phyloP scores from a whole-genome alignment of 2,797 vertebrate species.

The Falco naumanni region DNA sequence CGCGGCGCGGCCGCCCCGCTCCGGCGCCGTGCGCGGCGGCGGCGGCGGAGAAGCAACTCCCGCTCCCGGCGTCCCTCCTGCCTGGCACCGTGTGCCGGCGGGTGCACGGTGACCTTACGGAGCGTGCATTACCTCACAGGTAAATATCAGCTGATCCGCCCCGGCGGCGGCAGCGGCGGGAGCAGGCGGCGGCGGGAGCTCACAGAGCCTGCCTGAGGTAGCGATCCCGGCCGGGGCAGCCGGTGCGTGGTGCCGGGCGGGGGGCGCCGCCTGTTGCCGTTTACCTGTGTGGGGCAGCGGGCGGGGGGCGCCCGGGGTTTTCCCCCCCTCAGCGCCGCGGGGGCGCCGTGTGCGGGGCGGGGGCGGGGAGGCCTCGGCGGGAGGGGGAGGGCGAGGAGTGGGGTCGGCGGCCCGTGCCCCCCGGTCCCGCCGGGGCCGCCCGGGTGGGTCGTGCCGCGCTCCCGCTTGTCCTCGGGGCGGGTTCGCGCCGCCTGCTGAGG shows the following conservation, averaged over 20 bases:
- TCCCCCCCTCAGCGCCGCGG: not conserved
- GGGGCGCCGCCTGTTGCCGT: constrained; percentile 18
- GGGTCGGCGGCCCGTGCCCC: too few species aligned
- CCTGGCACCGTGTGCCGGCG: constrained; percentile 8
- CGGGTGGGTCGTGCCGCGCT: not conserved
- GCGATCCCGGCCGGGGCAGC: not conserved
- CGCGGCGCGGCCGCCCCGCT: constrained; percentile 72
- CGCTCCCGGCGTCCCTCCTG: constrained; percentile 65
- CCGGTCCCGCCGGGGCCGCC: not conserved
- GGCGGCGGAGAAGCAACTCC: not conserved
- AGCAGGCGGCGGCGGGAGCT: not conserved
- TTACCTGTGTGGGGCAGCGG: not conserved
- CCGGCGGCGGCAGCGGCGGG: not conserved
- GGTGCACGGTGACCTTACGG: constrained; percentile 77
- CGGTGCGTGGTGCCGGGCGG: not conserved
- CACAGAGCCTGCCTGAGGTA: constrained; percentile 47
- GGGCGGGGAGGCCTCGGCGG: not conserved
- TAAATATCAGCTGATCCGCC: constrained; percentile 66
- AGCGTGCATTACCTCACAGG: constrained; percentile 80
- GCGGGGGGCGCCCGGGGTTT: not conserved
- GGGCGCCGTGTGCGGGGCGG: not conserved
- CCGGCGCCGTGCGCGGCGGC: constrained; percentile 69
- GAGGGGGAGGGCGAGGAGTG: not conserved
- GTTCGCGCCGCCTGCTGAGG: not conserved
- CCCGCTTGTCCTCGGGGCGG: not conserved